Evolutionary conservation across 2,888 invertebrate species (phyloP), one percentile per base, ranked within the genome.

Genomic region (Phorcus lineatus): DNA sequence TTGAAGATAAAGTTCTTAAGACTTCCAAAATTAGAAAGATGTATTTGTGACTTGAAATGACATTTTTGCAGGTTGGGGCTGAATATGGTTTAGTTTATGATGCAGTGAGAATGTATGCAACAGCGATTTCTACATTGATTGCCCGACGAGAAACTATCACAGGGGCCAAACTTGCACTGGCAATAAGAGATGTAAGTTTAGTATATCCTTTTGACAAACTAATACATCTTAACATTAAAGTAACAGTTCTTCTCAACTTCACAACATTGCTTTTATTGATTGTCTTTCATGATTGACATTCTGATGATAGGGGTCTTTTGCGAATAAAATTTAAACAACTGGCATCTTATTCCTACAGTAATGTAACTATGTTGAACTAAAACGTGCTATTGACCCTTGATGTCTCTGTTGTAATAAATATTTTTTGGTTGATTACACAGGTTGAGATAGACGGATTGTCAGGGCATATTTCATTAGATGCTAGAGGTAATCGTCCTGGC

Each of bases 31-130:
- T n/a, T n/a, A n/a, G n/a, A n/a, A 36, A 36, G 36, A 36, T 36
- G 36, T 19, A 40, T 9, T 6, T 74, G 17, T 4, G 36, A 74
- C 17, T 67, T 7, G 19, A 13, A 22, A 16, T 17, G 24, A n/a
- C 7, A 47, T 77, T 66, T 79, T 66, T 77, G 17, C 13, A 83
- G 83, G 79, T 82, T 40, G 83, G 83, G 24, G 83, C 85, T 52
- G 81, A 80, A 16, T 86, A 83, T 82, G 84, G 81, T 40, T 40
- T 86, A 17, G 86, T 83, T 13, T 88, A 88, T 83, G 87, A 88
- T 86, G 86, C 84, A 24, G 77, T 82, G n/a, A 75, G 81, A 57
- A n/a, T 83, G 9, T 82, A 79, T 74, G 84, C 82, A 19, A 66
- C 52, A 52, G 86, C 86, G 9, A 28, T 88, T 22, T 67, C 82